These are phyloP conservation scores for Solenopsis invicta DNA, from an alignment of 1,140 invertebrate genomes.

Conservation along the genomic window DNA sequence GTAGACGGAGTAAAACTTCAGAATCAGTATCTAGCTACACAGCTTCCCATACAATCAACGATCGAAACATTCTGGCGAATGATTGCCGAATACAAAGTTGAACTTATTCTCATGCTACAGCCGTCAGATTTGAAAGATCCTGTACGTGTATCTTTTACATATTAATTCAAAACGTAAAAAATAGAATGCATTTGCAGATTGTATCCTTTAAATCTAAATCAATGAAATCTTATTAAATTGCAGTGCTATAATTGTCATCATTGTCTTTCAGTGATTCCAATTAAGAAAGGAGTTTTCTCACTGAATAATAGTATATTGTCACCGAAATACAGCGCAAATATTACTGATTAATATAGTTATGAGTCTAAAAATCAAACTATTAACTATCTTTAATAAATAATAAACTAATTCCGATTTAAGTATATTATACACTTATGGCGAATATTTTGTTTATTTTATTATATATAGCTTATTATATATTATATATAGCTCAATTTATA, in stretches of 20 bases:
- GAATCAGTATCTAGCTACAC: constrained; percentile 94
- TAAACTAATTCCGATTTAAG: no score
- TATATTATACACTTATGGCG: background rate
- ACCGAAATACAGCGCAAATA: no score
- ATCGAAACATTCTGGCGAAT: constrained; percentile 97
- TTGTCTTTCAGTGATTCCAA: no score
- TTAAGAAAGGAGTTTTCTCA: no score
- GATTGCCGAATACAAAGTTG: constrained; percentile 90
- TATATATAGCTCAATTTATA: background rate
- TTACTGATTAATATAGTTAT: no score
- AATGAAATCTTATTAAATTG: no score
- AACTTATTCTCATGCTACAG: constrained; percentile 89
- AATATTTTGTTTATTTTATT: background rate
- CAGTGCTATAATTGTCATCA: no score
- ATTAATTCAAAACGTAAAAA: background rate
- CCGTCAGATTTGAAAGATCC: constrained; percentile 71
- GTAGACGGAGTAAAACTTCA: constrained; percentile 86
- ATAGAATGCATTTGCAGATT: background rate
- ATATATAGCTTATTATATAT: no score
- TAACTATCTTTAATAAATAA: no score
- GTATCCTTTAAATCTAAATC: no score
- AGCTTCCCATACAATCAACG: constrained; percentile 95
- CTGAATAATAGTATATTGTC: no score
- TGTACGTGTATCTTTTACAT: constrained; percentile 56
- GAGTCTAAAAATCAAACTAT: no score